Conservation (phyloP, 2,888 invertebrate genomes). For the Diadromus collaris region DNA sequence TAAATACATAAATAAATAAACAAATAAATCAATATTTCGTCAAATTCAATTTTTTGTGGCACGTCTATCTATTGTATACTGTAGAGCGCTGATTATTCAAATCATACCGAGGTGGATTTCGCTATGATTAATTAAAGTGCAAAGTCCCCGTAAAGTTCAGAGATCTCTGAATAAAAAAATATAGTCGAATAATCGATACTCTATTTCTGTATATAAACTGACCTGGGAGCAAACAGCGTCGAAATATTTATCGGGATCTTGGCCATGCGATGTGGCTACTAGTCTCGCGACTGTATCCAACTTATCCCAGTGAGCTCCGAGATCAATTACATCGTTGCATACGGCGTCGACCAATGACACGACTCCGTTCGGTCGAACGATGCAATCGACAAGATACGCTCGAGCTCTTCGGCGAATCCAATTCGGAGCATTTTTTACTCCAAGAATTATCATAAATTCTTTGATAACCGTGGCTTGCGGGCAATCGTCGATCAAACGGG, state of each 20-base stretch:
- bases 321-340: slow-evolving; percentile 83
- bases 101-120: background rate
- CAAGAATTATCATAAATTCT: slow-evolving; percentile 86
- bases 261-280: slow-evolving; percentile 81
- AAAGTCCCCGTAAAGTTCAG: background rate
- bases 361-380: slow-evolving; percentile 85
- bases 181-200: slow-evolving; percentile 12
- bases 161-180: background rate
- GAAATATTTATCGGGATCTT: slow-evolving; percentile 81
- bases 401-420: slow-evolving; percentile 85
- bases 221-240: slow-evolving; percentile 78
- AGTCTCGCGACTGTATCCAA: slow-evolving; percentile 86
- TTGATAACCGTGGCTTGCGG: slow-evolving; percentile 85
- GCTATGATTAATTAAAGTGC: background rate
- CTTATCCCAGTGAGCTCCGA: slow-evolving; percentile 85
- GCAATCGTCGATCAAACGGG: slow-evolving; percentile 81
- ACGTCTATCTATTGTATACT: background rate
- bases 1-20: too few species aligned
- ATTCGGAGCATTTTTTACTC: slow-evolving; percentile 81
- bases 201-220: slow-evolving; percentile 43
- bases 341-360: slow-evolving; percentile 85
- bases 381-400: slow-evolving; percentile 83
- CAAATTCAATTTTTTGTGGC: background rate
- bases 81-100: background rate
- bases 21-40: too few species aligned